Conservation (phyloP, 2,113 vertebrate genomes). For the Progne subis region DNA sequence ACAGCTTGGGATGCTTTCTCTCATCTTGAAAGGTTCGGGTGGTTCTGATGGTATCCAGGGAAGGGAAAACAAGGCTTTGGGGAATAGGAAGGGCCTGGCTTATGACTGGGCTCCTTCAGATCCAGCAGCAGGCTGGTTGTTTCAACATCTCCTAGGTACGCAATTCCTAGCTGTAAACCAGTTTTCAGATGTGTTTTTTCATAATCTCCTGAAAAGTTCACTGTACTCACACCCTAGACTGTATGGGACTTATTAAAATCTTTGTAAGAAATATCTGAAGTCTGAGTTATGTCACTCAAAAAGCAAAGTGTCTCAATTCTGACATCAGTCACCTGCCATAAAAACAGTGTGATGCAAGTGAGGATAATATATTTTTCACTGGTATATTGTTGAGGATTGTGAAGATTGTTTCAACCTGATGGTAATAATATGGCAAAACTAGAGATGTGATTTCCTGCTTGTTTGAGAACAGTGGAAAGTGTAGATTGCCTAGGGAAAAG, state of each 20-base stretch:
- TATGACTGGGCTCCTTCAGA: background rate
- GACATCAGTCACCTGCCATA: background rate
- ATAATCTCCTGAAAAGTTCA: background rate
- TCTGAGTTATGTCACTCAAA: background rate
- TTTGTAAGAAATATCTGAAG: background rate
- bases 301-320: background rate
- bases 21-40: background rate
- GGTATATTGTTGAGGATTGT: background rate
- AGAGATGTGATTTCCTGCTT: background rate
- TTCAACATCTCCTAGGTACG: background rate
- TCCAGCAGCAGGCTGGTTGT: accelerated
- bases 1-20: background rate
- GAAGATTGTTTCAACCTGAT: background rate
- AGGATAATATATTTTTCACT: background rate
- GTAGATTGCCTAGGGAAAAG: background rate
- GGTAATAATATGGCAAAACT: background rate
- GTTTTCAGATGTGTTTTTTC: background rate
- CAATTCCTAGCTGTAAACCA: background rate
- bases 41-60: background rate
- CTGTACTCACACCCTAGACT: background rate
- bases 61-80: background rate
- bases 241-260: background rate
- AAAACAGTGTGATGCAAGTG: background rate
- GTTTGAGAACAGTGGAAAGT: background rate
- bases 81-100: background rate